phyloP scores from a whole-genome alignment of 2,888 invertebrate species.

The Diplazon laetatorius region DNA sequence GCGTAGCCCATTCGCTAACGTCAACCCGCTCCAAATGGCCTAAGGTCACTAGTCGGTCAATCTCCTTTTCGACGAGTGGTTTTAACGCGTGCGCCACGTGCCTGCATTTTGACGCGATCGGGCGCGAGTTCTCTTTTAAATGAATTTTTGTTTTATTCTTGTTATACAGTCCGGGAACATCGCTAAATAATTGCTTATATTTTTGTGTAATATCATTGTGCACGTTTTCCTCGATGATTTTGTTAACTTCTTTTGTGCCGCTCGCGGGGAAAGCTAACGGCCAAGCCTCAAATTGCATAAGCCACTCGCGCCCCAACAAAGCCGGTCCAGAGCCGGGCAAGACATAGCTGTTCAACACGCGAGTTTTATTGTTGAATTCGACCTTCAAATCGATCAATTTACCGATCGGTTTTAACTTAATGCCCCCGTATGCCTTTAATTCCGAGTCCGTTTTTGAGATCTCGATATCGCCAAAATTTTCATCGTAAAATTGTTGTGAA shows the following conservation, averaged over 20 bases:
- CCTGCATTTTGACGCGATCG: slow-evolving; percentile 45
- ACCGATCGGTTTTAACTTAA: slow-evolving; percentile 37
- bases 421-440: slow-evolving; percentile 42
- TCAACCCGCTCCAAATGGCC: slow-evolving; percentile 49
- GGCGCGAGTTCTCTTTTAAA: slow-evolving; percentile 34
- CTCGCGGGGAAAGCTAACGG: slow-evolving; percentile 37
- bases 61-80: slow-evolving; percentile 46
- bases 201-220: background rate
- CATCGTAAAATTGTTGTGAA: slow-evolving; percentile 34
- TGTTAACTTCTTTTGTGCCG: slow-evolving; percentile 16
- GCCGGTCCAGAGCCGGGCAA: slow-evolving; percentile 45
- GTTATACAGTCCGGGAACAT: slow-evolving; percentile 49
- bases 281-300: slow-evolving; percentile 49
- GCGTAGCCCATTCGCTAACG: slow-evolving; percentile 59
- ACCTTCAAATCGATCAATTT: slow-evolving; percentile 41
- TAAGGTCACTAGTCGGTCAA: slow-evolving; percentile 43
- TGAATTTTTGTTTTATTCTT: slow-evolving; percentile 55
- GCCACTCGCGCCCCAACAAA: slow-evolving; percentile 54
- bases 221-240: slow-evolving; percentile 3
- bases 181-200: slow-evolving; percentile 47
- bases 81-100: slow-evolving; percentile 53
- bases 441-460: slow-evolving; percentile 28
- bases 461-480: slow-evolving; percentile 11
- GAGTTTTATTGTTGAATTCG: slow-evolving; percentile 32
- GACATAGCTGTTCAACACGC: slow-evolving; percentile 38